Evolutionary conservation across 2,888 invertebrate species (phyloP), one percentile per base, ranked within the genome.

Genomic region (Drosophila birchii): DNA sequence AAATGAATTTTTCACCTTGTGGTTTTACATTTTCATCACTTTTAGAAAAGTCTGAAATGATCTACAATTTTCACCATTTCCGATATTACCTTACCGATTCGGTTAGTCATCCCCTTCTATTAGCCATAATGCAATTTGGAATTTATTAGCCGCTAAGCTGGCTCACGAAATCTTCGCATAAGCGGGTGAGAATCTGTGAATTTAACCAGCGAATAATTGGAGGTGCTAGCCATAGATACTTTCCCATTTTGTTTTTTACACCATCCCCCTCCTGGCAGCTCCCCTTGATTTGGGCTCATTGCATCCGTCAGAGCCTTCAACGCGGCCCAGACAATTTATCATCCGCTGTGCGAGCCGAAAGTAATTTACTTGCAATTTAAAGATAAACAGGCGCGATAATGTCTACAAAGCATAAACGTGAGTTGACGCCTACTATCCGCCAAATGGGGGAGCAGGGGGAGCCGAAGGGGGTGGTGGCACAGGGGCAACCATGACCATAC

Each of bases 331-430:
- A 78, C 75, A 86, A 87, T 86, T 83, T 78, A 89, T 83, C 86
- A 89, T 73, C 73, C 82, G 73, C 73, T 78, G 75, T 81, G 86
- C 88, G 76, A 78, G 83, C 79, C 88, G 88, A 71, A 77, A 78
- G 87, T 86, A 87, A 87, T 89, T 89, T 86, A 88, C 88, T 89
- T 89, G 87, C 90, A 88, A 88, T 87, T 86, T 88, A 80, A 79
- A 88, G 88, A 88, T 88, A 84, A 88, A 88, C 89, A 88, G 82
- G 87, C 81, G 90, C 78, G 91, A 90, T 90, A 90, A 89, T 89
- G 86, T 90, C 89, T 86, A 85, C 81, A 83, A 77, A 81, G 81
- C 81, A 89, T 79, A 79, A 83, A 89, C 90, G 91, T 90, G 91
- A 91, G 91, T 90, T 88, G 90, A 90, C 90, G 91, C 90, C 90